These are phyloP conservation scores for Chiloscyllium punctatum DNA, from an alignment of 2,797 vertebrate species.

Conservation along the genomic window DNA sequence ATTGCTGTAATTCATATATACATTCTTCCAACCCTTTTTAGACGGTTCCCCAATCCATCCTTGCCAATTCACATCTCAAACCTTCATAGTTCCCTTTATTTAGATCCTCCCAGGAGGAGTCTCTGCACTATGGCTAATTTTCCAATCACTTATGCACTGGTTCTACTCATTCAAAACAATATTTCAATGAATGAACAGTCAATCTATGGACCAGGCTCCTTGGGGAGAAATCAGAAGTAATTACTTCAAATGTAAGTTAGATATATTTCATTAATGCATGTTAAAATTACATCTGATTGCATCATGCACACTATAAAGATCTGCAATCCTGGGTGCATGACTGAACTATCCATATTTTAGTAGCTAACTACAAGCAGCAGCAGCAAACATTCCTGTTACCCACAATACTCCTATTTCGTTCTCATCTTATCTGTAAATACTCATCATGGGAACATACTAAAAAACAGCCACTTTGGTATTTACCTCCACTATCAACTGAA, in stretches of 20 bases:
- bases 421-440: neutral
- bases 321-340: neutral
- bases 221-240: neutral
- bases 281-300: neutral
- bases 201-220: neutral
- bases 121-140: neutral
- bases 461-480: neutral
- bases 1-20: too few species aligned
- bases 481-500: neutral
- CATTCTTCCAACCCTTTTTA: too few species aligned
- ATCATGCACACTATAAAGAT: neutral
- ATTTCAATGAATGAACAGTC: neutral
- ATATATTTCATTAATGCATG: neutral
- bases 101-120: neutral
- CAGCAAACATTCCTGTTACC: neutral
- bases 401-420: neutral
- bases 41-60: too few species aligned
- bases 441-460: neutral
- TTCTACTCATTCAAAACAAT: neutral
- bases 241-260: neutral
- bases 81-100: too few species aligned
- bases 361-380: neutral
- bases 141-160: neutral
- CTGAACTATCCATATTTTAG: neutral
- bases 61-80: too few species aligned